These are phyloP conservation scores for Pollachius pollachius DNA, from an alignment of 2,113 vertebrate species.

Conservation along the genomic window DNA sequence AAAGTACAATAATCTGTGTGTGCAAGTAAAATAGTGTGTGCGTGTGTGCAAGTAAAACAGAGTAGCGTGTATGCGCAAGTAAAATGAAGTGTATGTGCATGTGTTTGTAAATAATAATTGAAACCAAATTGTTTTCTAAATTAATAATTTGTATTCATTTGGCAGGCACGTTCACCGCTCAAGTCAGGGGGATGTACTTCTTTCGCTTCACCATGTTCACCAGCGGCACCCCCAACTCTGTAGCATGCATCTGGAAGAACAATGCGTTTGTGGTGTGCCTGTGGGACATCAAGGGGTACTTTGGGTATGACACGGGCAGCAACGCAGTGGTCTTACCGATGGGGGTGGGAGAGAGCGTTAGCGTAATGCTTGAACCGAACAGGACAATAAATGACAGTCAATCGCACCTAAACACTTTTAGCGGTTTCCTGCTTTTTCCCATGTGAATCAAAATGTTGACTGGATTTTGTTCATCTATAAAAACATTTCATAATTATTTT, in stretches of 20 bases:
- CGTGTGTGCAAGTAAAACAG: too few relatives aligned
- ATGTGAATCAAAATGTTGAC: constrained; percentile 5
- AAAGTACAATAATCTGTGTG: too few relatives aligned
- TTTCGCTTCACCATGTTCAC: constrained; percentile 54
- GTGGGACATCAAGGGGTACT: constrained; percentile 25
- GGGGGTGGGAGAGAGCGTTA: constrained; percentile 49
- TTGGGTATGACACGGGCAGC: constrained; percentile 42
- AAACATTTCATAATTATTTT: neutral
- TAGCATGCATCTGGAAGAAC: constrained; percentile 56
- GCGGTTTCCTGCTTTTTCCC: constrained; percentile 55
- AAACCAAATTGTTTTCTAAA: neutral
- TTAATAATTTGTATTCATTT: neutral
- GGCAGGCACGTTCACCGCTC: constrained; percentile 30
- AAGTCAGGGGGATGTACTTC: constrained; percentile 47
- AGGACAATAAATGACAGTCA: constrained; percentile 16
- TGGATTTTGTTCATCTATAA: neutral
- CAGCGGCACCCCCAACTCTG: constrained; percentile 45
- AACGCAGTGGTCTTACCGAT: constrained; percentile 52
- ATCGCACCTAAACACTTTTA: constrained; percentile 54
- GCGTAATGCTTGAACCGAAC: constrained; percentile 29
- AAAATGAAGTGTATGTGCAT: too few relatives aligned
- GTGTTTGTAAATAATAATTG: neutral
- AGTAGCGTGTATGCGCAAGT: too few relatives aligned
- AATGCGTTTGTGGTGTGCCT: constrained; percentile 25
- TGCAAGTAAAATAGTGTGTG: too few relatives aligned